Conservation (phyloP, 1,140 invertebrate species). For the Platyscapa corneri region DNA sequence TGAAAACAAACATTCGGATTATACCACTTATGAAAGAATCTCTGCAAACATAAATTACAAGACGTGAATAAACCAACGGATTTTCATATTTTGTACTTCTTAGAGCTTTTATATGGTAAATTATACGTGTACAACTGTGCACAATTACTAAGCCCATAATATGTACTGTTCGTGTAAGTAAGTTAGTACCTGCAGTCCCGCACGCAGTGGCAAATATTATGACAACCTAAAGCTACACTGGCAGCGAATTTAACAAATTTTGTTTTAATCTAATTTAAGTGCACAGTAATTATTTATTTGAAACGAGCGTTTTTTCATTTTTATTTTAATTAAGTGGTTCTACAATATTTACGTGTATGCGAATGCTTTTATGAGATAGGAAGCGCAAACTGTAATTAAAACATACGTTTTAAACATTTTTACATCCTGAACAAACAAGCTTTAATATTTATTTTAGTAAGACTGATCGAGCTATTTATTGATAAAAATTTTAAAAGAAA, state of each 20-base stretch:
- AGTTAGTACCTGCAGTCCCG: not conserved
- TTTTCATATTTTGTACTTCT: not conserved
- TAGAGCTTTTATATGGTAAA: not conserved
- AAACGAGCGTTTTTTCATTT: not conserved
- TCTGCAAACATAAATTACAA: not conserved
- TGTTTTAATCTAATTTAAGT: not conserved
- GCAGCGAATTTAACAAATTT: not conserved
- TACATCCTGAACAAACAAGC: too few relatives aligned
- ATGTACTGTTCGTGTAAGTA: not conserved
- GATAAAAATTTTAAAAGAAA: too few relatives aligned
- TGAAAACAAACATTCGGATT: not conserved
- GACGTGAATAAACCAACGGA: not conserved
- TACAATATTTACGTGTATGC: too few relatives aligned
- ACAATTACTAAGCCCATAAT: too few relatives aligned
- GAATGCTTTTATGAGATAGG: too few relatives aligned
- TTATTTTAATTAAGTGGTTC: not conserved
- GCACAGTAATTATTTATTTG: constrained; percentile 1
- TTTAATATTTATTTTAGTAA: too few relatives aligned
- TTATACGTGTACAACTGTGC: not conserved
- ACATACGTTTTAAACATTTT: too few relatives aligned
- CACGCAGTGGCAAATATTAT: not conserved
- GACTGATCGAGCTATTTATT: too few relatives aligned
- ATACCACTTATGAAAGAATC: not conserved
- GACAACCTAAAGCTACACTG: not conserved
- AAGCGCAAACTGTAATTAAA: too few relatives aligned